Evolutionary conservation across 1,140 invertebrate genomes (phyloP).

Genomic region (Trypoxylus dichotomus): DNA sequence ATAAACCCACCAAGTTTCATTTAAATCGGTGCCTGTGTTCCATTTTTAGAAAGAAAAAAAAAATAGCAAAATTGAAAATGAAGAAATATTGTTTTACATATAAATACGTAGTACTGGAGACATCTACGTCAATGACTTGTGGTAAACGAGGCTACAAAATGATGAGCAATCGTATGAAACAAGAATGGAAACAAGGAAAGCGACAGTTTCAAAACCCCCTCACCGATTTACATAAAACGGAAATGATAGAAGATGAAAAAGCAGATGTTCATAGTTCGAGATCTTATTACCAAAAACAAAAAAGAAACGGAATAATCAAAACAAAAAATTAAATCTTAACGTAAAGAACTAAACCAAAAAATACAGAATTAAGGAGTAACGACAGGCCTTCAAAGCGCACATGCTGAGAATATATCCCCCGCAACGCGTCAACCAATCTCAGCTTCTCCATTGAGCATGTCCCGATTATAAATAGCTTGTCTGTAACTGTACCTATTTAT

Average conservation of each 20-base stretch:
- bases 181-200: background rate
- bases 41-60: too few species aligned
- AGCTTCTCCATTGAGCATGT: conserved; percentile 61
- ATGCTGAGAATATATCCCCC: conserved; percentile 78
- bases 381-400: conserved; percentile 61
- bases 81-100: too few species aligned
- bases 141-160: background rate
- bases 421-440: conserved; percentile 77
- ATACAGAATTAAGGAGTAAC: background rate
- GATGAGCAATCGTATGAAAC: background rate
- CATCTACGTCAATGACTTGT: too few species aligned
- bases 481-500: conserved; percentile 86
- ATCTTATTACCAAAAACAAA: background rate
- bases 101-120: too few species aligned
- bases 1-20: too few species aligned
- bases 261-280: background rate
- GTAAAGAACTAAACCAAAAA: background rate
- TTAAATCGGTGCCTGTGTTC: too few species aligned
- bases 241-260: background rate
- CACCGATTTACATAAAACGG: background rate
- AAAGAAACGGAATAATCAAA: too few species aligned
- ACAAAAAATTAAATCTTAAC: too few species aligned
- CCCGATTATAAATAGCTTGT: conserved; percentile 69
- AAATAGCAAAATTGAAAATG: too few species aligned
- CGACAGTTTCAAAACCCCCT: background rate